These are phyloP conservation scores for Cotesia congregata DNA, from an alignment of 2,888 invertebrate species.

Conservation along the genomic window DNA sequence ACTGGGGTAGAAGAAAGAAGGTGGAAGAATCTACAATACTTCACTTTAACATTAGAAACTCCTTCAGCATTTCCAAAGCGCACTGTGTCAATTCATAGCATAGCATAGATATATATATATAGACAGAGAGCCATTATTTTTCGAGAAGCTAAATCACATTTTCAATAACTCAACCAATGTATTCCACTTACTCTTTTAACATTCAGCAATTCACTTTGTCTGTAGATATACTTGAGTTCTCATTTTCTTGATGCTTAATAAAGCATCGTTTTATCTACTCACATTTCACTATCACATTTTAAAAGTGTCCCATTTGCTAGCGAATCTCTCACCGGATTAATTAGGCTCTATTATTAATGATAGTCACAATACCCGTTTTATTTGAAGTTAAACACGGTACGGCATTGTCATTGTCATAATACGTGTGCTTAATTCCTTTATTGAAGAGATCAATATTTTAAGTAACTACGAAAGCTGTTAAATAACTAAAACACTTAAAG, in stretches of 20 bases:
- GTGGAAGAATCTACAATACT: neutral
- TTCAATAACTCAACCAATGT: slow-evolving; percentile 43
- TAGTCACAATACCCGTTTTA: neutral
- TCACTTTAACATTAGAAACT: neutral
- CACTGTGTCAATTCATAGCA: slow-evolving; percentile 42
- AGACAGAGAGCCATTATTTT: slow-evolving; percentile 36
- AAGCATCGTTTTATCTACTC: neutral
- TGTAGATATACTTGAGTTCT: neutral
- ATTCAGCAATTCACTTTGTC: neutral
- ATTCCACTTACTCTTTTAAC: neutral
- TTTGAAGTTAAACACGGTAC: neutral
- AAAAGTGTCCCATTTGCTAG: neutral
- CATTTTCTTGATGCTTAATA: neutral
- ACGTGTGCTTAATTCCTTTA: neutral
- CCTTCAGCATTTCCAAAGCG: neutral
- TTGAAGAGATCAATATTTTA: neutral
- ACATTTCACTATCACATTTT: neutral
- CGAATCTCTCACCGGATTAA: neutral
- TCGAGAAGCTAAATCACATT: slow-evolving; percentile 45
- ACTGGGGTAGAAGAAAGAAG: neutral
- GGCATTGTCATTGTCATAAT: neutral
- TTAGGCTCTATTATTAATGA: neutral
- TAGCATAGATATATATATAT: too few species aligned
- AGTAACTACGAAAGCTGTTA: neutral
- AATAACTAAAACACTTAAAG: neutral